Conservation (phyloP, 2,888 invertebrate species). For the Tiliacea aurago region DNA sequence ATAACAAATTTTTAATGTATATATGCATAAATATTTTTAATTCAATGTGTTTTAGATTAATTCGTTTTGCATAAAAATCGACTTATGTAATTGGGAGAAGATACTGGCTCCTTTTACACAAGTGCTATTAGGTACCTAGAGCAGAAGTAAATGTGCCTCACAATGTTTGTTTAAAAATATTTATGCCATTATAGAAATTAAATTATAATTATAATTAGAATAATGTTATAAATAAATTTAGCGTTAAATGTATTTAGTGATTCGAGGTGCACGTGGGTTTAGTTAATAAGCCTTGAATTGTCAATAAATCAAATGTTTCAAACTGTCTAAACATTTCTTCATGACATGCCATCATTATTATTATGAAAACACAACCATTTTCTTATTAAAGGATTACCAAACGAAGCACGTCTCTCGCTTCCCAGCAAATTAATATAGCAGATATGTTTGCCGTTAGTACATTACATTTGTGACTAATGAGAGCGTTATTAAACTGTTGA, state of each 20-base stretch:
- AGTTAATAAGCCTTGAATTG: neutral
- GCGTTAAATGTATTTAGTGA: neutral
- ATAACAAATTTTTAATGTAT: no score
- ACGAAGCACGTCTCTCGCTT: constrained; percentile 8
- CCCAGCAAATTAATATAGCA: constrained; percentile 6
- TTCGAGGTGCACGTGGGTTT: neutral
- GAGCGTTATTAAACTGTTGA: constrained; percentile 36
- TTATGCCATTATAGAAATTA: no score
- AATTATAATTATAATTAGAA: no score
- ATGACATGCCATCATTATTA: neutral
- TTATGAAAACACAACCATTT: neutral
- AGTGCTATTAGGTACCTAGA: no score
- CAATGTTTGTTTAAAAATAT: no score
- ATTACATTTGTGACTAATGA: constrained; percentile 36
- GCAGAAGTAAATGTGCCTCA: no score
- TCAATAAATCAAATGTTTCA: neutral
- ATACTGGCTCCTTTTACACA: no score
- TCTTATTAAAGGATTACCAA: neutral
- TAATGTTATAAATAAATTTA: neutral
- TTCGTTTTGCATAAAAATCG: no score
- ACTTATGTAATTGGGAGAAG: no score
- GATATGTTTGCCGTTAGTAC: constrained; percentile 7
- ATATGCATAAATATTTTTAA: no score
- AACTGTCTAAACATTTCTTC: no score
- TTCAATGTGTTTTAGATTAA: no score